Conservation (phyloP, 92 coral and sea anemone species). For the Epizoanthus stellaris region DNA sequence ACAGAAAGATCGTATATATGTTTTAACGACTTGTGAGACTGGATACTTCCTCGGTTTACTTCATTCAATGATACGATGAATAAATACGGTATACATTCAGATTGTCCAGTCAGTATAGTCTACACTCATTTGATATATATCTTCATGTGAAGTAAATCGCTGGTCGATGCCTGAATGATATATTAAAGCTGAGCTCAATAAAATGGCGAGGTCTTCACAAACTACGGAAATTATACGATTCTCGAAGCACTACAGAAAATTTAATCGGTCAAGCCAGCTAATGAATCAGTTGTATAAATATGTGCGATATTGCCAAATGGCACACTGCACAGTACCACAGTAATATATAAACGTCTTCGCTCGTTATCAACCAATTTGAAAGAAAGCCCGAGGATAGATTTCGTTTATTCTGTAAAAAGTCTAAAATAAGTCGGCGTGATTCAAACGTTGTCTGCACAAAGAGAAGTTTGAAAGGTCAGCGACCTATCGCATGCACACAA, state of each 20-base stretch:
- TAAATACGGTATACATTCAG: too few relatives aligned
- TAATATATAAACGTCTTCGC: neutral
- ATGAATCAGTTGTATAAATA: slow-evolving; percentile 5
- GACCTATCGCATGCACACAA: slow-evolving; percentile 3
- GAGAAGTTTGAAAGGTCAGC: neutral
- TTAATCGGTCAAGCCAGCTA: slow-evolving; percentile 23
- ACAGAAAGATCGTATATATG: too few relatives aligned
- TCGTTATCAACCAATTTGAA: neutral
- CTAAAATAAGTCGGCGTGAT: slow-evolving; percentile 6
- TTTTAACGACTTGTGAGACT: too few relatives aligned
- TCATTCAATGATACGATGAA: too few relatives aligned
- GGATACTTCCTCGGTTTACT: too few relatives aligned
- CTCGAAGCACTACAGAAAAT: neutral
- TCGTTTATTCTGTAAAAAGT: neutral
- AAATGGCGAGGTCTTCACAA: too few relatives aligned
- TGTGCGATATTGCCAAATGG: too few relatives aligned
- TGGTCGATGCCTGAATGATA: too few relatives aligned
- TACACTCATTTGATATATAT: too few relatives aligned
- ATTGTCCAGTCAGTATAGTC: too few relatives aligned
- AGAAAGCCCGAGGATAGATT: neutral
- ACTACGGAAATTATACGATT: neutral
- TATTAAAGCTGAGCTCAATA: too few relatives aligned
- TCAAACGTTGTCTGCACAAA: neutral
- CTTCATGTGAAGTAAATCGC: too few relatives aligned
- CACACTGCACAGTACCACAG: neutral